Percentiles rank a stretch among this genome's conserved stretches.
These are phyloP conservation scores for Campopleginae sp. DNA, from an alignment of 2,888 invertebrate genomes.

Conservation along the genomic window DNA sequence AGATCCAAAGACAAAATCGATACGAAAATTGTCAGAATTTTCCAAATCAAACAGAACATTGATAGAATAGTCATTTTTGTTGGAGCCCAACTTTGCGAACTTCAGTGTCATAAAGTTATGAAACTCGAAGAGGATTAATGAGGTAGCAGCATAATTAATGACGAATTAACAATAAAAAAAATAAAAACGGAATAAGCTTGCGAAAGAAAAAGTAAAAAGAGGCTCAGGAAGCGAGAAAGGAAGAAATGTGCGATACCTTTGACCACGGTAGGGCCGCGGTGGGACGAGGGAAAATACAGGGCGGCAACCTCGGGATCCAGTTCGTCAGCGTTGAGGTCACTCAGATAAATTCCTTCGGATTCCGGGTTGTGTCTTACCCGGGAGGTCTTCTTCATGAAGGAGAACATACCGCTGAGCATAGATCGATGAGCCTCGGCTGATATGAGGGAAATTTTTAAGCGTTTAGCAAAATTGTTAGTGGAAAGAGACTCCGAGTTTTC, in stretches of 20 bases:
- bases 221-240: conserved; percentile 71
- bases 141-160: neutral
- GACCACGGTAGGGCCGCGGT: conserved; percentile 79
- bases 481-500: conserved; percentile 62
- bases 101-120: neutral
- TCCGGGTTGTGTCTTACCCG: conserved; percentile 87
- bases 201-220: conserved; percentile 55
- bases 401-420: conserved; percentile 96
- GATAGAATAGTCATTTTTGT: too few relatives aligned
- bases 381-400: conserved; percentile 93
- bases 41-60: too few relatives aligned
- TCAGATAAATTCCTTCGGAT: conserved; percentile 94
- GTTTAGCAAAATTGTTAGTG: conserved; percentile 75
- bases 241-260: conserved; percentile 78
- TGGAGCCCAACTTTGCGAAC: too few relatives aligned
- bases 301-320: conserved; percentile 97
- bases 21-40: too few relatives aligned
- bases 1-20: too few relatives aligned
- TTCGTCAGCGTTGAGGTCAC: conserved; percentile 94
- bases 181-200: conserved; percentile 42
- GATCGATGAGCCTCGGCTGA: conserved; percentile 86
- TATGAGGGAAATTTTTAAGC: conserved; percentile 71
- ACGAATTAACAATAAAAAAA: conserved; percentile 23
- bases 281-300: conserved; percentile 91
- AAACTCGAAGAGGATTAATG: neutral